phyloP scores from a whole-genome alignment of 2,888 invertebrate genomes.

The Ypsolopha scabrella region DNA sequence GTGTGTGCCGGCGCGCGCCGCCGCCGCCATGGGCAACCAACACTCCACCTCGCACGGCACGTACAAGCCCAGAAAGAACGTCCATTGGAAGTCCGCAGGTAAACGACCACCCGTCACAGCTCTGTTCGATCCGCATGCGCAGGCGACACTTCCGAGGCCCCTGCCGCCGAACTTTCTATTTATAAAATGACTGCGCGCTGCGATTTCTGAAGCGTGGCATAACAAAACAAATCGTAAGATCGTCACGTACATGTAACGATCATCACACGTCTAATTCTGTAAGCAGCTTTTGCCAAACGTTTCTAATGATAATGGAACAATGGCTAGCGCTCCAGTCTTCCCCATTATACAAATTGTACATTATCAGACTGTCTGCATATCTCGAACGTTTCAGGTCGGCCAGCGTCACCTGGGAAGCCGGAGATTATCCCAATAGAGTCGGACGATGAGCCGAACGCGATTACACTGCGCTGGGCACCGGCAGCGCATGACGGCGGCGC shows the following conservation, averaged over 20 bases:
- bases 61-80: conserved; percentile 77
- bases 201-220: conserved; percentile 58
- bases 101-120: conserved; percentile 26
- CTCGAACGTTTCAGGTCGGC: conserved; percentile 73
- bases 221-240: conserved; percentile 67
- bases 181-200: conserved; percentile 57
- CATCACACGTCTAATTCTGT: conserved; percentile 61
- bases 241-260: conserved; percentile 59
- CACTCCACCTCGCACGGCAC: conserved; percentile 58
- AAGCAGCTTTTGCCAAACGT: conserved; percentile 50
- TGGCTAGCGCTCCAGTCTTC: neutral
- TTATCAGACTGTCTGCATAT: conserved; percentile 6
- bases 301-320: conserved; percentile 26
- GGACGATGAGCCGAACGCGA: conserved; percentile 82
- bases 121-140: conserved; percentile 6
- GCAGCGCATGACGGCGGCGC: conserved; percentile 89
- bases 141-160: conserved; percentile 22
- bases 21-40: conserved; percentile 68
- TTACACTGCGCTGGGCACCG: conserved; percentile 85
- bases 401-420: conserved; percentile 86
- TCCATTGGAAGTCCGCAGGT: conserved; percentile 91
- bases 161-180: conserved; percentile 37
- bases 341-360: neutral
- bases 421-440: conserved; percentile 79
- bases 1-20: conserved; percentile 64